Evolutionary conservation across 2,113 vertebrate species (phyloP), one percentile per base, ranked within the genome.

Genomic region (Thalassarche chlororhynchos): DNA sequence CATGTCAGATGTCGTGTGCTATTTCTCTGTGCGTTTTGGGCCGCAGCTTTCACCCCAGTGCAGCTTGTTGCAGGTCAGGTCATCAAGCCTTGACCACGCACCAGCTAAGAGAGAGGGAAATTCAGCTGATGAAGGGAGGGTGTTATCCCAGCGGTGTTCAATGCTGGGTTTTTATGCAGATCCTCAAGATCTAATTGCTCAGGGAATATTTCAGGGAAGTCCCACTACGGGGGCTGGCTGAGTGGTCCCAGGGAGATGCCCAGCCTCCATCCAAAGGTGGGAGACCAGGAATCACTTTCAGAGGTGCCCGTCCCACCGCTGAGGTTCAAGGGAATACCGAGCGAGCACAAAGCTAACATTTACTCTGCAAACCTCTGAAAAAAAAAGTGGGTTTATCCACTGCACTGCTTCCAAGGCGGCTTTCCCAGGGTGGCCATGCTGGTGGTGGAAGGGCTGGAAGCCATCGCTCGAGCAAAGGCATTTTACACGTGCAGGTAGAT

Each of bases 81-180:
- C 47, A 1, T 25, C 3, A 2, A 79, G 44, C 14, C 18, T 51
- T 29, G 90, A 21, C 7, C 49, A 2, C 0, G 1, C 1, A 0
- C 17, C 74, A 17, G 15, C 23, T 2, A 4, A 34, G 34, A 51
- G 47, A 72, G 61, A 49, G 34, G n/a, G 72, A 10, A 71, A 14
- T 79, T 8, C 36, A 36, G 79, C n/a, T 46, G 42, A 10, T 61
- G 69, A 49, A 46, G 38, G 44, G 46, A 54, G 3, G 17, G 12
- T 1, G 3, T 32, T 38, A 29, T 32, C 51, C n/a, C 78, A 13
- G 40, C 0, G 0, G 31, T 8, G 44, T 5, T 69, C 0, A 1
- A 3, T 7, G 32, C 4, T 42, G 76, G 25, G 4, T 5, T 58
- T 91, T 72, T 20, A 16, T 10, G 14, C 44, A 17, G 61, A 26